Conservation (phyloP, 2,888 invertebrate species). For the Selenia dentaria region DNA sequence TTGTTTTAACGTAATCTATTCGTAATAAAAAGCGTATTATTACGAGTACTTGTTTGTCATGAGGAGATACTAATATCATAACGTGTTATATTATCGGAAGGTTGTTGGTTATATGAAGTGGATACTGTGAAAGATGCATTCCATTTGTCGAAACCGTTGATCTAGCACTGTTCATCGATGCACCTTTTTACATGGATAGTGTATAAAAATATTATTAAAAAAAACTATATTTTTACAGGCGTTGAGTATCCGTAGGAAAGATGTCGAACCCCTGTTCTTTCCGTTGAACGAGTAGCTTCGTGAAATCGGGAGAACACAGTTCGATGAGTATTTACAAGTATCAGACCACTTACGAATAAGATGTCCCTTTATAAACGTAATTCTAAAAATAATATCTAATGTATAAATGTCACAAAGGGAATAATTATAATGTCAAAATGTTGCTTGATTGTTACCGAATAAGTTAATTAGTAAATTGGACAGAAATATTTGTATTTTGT, state of each 20-base stretch:
- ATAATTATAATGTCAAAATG: constrained; percentile 69
- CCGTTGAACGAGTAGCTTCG: constrained; percentile 25
- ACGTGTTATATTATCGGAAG: constrained; percentile 60
- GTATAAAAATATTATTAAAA: constrained; percentile 46
- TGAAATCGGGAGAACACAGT: constrained; percentile 19
- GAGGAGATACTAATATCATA: constrained; percentile 55
- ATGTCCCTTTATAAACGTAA: constrained; percentile 50
- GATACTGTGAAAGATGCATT: constrained; percentile 79
- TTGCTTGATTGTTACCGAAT: constrained; percentile 81
- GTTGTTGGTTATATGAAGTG: constrained; percentile 65
- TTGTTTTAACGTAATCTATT: constrained; percentile 64
- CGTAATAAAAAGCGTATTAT: constrained; percentile 49
- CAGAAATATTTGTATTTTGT: constrained; percentile 81
- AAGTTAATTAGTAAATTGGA: constrained; percentile 73
- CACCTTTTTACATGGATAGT: constrained; percentile 64
- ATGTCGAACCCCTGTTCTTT: constrained; percentile 45
- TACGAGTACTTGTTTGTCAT: constrained; percentile 54
- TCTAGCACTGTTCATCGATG: constrained; percentile 76
- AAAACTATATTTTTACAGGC: constrained; percentile 69
- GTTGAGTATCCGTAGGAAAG: constrained; percentile 54
- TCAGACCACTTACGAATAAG: constrained; percentile 62
- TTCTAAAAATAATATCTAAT: constrained; percentile 52
- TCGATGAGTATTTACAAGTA: constrained; percentile 55
- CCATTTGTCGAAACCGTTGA: constrained; percentile 72
- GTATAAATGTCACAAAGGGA: constrained; percentile 75